Evolutionary conservation across 2,888 invertebrate genomes (phyloP).

Genomic region (Molanna angustata): DNA sequence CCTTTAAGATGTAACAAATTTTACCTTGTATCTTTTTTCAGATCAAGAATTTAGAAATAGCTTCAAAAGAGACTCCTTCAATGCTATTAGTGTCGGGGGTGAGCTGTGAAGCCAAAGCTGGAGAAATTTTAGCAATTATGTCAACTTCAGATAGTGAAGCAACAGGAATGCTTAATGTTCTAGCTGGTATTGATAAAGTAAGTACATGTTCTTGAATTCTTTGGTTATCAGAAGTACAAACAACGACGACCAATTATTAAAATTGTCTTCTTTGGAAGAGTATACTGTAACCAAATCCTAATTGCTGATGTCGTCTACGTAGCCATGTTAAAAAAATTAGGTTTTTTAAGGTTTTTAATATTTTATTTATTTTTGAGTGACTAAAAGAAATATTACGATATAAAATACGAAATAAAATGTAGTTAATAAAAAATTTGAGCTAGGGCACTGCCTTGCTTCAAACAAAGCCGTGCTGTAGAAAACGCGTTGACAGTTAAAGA

Average conservation of each 20-base stretch:
- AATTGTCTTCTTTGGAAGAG: too few species aligned
- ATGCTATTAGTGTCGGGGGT: conserved; percentile 68
- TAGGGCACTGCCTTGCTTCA: too few species aligned
- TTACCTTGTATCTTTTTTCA: conserved; percentile 37
- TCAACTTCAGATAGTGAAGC: conserved; percentile 87
- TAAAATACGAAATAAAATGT: too few species aligned
- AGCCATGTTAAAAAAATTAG: not conserved
- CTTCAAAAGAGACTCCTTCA: conserved; percentile 54
- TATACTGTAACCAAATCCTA: too few species aligned
- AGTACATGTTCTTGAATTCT: not conserved
- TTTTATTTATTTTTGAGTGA: too few species aligned
- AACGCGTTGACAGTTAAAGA: too few species aligned
- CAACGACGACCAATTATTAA: too few species aligned
- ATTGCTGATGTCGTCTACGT: not conserved
- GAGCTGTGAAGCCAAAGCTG: conserved; percentile 85
- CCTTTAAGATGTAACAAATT: not conserved
- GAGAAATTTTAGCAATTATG: conserved; percentile 87
- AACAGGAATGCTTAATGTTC: conserved; percentile 77
- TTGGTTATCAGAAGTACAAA: too few species aligned
- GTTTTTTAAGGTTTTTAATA: not conserved
- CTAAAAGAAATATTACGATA: too few species aligned
- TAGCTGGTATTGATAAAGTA: conserved; percentile 70
- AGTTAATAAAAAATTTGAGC: too few species aligned
- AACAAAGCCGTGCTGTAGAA: too few species aligned
- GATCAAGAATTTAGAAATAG: conserved; percentile 63